phyloP scores from a whole-genome alignment of 2,888 invertebrate species.

The Cataglyphis altisquamis region DNA sequence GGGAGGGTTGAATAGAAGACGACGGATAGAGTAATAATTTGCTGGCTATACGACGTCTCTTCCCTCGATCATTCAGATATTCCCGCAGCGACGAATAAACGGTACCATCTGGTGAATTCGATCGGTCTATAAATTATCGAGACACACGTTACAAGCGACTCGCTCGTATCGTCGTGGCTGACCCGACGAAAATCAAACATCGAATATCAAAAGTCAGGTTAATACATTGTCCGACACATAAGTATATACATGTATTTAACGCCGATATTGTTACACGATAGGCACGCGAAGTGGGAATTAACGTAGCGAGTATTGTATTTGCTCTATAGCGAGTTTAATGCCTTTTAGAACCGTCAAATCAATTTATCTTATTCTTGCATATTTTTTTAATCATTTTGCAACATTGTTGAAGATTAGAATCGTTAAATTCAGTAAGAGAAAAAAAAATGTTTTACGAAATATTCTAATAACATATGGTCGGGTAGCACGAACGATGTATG shows the following conservation, averaged over 20 bases:
- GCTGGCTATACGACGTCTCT: background rate
- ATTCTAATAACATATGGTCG: background rate
- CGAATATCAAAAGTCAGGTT: constrained; percentile 17
- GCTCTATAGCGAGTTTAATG: background rate
- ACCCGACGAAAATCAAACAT: constrained; percentile 17
- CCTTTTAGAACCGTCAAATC: background rate
- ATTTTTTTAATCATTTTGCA: background rate
- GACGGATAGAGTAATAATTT: constrained; percentile 1
- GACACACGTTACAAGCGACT: constrained; percentile 25
- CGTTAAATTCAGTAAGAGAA: background rate
- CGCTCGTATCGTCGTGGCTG: background rate
- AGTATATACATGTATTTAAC: background rate
- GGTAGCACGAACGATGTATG: background rate
- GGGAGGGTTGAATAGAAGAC: background rate
- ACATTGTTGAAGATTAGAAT: background rate
- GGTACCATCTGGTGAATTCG: constrained; percentile 49
- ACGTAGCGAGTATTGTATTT: background rate
- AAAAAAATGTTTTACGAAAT: background rate
- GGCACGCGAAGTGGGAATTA: background rate
- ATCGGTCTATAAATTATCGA: constrained; percentile 46
- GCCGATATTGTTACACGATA: background rate
- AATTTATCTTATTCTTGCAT: background rate
- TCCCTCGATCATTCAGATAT: constrained; percentile 16
- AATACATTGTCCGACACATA: background rate
- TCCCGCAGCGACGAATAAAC: background rate